A percentile compares a stretch with the other conserved stretches of the same genome.
phyloP scores from a whole-genome alignment of 2,797 vertebrate species.

The Limosa lapponica region DNA sequence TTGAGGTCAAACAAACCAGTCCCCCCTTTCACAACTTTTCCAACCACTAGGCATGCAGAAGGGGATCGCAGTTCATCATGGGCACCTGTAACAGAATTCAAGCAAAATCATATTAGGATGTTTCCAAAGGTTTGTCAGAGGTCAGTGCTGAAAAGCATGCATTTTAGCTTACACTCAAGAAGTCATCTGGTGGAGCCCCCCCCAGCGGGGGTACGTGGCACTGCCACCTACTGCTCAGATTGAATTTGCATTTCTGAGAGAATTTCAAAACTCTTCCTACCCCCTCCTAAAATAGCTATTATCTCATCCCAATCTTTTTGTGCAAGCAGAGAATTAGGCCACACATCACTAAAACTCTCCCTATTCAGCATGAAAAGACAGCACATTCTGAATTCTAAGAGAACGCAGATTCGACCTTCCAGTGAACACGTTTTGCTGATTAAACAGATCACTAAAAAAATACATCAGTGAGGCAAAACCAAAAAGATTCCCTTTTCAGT shows the following conservation, averaged over 20 bases:
- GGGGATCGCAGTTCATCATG: conserved; percentile 89
- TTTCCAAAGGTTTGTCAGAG: neutral
- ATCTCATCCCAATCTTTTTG: neutral
- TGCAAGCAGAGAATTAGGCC: neutral
- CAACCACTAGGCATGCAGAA: conserved; percentile 92
- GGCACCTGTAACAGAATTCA: conserved; percentile 80
- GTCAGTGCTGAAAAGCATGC: neutral
- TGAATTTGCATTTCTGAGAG: neutral
- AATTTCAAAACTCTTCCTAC: neutral
- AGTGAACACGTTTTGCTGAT: neutral
- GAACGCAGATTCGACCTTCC: neutral
- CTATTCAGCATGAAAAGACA: neutral
- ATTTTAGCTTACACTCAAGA: neutral
- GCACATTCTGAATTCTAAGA: neutral
- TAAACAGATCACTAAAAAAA: neutral
- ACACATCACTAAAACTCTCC: neutral
- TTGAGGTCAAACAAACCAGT: conserved; percentile 97
- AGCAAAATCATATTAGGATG: neutral
- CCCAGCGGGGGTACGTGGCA: neutral
- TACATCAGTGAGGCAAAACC: neutral
- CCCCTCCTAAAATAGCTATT: neutral
- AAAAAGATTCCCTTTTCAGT: neutral
- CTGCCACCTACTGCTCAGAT: neutral
- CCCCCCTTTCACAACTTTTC: conserved; percentile 94
- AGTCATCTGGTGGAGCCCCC: neutral